Conservation (phyloP, 2,888 invertebrate species). For the Standfussiana lucernea region DNA sequence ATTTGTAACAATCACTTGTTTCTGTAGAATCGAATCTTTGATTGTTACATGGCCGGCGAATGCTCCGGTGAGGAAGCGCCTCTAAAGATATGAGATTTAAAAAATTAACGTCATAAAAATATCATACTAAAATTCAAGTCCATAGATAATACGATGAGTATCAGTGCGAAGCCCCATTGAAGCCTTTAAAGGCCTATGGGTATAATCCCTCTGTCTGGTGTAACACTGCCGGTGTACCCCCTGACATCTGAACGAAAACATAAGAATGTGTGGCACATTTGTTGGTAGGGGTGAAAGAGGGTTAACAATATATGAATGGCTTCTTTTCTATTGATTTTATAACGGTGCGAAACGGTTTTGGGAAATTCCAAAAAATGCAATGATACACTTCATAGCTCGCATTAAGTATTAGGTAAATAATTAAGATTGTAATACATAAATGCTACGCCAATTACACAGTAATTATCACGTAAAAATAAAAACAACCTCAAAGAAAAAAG, state of each 20-base stretch:
- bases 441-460: not conserved
- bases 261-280: conserved; percentile 44
- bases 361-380: not conserved
- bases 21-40: not conserved
- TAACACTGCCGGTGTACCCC: conserved; percentile 63
- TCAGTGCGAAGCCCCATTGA: conserved; percentile 71
- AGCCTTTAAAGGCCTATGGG: conserved; percentile 65
- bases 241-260: conserved; percentile 62
- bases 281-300: conserved; percentile 20
- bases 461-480: not conserved
- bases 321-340: conserved; percentile 30
- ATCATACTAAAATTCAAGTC: conserved; percentile 5
- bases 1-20: not conserved
- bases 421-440: not conserved
- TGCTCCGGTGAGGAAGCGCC: not conserved
- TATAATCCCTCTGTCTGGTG: conserved; percentile 69
- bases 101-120: not conserved
- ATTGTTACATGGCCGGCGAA: not conserved
- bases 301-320: conserved; percentile 13
- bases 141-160: conserved; percentile 36
- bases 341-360: not conserved
- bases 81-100: not conserved
- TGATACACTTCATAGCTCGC: not conserved
- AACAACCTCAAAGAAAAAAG: not conserved
- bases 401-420: not conserved